Percentiles rank a stretch among this genome's conserved stretches.
These are phyloP conservation scores for Beroe forskalii DNA, from an alignment of 37 sponge, comb jelly and placozoan species.

Conservation along the genomic window DNA sequence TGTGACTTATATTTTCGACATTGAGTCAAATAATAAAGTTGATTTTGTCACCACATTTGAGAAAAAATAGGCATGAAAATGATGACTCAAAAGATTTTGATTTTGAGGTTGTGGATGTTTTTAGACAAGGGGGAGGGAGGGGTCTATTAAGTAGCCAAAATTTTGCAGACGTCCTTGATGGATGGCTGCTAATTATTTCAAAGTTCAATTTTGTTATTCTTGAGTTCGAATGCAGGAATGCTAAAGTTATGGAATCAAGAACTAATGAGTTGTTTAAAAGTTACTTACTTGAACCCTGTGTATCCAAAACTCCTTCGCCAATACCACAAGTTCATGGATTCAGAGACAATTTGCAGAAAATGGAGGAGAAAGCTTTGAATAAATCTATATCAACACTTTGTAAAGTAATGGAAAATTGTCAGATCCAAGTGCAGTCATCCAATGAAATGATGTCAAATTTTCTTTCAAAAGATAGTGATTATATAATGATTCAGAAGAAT, in stretches of 20 bases:
- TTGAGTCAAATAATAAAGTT: too few species aligned
- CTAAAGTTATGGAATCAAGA: conserved; percentile 30
- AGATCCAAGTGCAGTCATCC: not conserved
- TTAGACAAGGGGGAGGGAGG: too few species aligned
- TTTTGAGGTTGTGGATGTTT: too few species aligned
- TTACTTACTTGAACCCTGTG: not conserved
- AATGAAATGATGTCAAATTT: conserved; percentile 32
- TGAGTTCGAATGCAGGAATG: too few species aligned
- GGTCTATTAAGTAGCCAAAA: too few species aligned
- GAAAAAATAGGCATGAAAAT: too few species aligned
- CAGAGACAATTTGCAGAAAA: conserved; percentile 9
- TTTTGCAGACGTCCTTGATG: too few species aligned
- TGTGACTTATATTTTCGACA: too few species aligned
- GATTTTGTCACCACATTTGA: too few species aligned
- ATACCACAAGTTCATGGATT: not conserved
- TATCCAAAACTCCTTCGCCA: conserved; percentile 60
- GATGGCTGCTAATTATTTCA: too few species aligned
- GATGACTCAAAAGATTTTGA: too few species aligned
- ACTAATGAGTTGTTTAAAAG: conserved; percentile 35
- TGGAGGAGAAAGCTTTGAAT: not conserved
- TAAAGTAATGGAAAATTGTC: not conserved
- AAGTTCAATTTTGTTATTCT: too few species aligned
- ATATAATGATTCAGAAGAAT: conserved; percentile 3
- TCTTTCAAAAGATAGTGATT: conserved; percentile 8
- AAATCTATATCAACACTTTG: not conserved